Conservation (phyloP, 2,113 vertebrate species). For the Hemiprocne comata region DNA sequence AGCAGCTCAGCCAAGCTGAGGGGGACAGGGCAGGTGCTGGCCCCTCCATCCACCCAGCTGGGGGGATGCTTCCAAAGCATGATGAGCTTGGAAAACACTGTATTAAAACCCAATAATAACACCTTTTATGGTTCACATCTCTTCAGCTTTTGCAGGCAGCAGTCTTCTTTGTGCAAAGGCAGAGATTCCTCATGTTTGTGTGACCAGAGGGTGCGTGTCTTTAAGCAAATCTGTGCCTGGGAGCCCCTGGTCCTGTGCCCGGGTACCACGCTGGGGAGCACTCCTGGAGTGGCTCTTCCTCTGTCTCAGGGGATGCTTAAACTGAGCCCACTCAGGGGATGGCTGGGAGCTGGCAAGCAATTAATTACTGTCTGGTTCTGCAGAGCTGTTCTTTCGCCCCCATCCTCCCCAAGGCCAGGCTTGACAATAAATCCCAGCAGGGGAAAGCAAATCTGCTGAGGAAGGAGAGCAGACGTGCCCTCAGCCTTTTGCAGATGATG, state of each 20-base stretch:
- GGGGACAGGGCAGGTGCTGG: accelerated
- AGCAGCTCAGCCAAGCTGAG: background rate
- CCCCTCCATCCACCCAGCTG: background rate
- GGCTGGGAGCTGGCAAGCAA: background rate
- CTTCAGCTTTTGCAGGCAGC: background rate
- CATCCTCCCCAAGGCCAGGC: background rate
- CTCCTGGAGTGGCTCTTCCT: background rate
- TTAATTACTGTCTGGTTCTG: background rate
- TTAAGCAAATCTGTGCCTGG: background rate
- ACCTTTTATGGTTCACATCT: background rate
- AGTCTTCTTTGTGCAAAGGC: background rate
- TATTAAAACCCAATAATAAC: accelerated
- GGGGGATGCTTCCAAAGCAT: background rate
- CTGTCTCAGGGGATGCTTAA: background rate
- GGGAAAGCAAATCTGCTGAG: background rate
- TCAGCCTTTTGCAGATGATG: background rate
- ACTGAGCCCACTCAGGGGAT: background rate
- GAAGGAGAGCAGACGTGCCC: background rate
- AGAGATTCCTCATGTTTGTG: background rate
- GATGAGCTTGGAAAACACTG: accelerated
- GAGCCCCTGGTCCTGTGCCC: background rate
- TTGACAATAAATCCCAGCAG: background rate
- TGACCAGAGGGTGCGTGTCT: background rate
- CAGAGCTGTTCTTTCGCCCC: background rate
- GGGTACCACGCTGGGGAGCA: background rate